Base-by-base conservation (phyloP, 2,113 vertebrate genomes). In the Coregonus clupeaformis region DNA sequence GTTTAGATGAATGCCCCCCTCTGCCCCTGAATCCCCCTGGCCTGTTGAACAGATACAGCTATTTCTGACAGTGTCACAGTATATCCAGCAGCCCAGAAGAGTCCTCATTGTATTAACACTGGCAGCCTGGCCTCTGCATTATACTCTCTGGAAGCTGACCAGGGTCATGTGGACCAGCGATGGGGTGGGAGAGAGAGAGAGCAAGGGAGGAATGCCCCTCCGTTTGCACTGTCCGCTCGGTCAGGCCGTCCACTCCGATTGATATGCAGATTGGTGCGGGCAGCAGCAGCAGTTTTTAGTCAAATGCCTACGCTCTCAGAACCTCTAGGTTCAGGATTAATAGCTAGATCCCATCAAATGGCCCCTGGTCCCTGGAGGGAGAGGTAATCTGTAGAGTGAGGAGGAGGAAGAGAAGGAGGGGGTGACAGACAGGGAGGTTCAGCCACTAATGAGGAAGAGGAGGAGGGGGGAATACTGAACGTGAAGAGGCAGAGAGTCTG, bases 91-190 rank as follows among this genome's bases (percentile, higher is more conserved):
- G 84, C 84, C 90, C 89, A 92, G 91, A 92, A 91, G 82, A 73
- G 72, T 92, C 89, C 63, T 75, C 85, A 90, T 91, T 91, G 92
- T 93, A 60, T 83, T 78, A 60, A 60, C n/a, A n/a, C 20, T 1
- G 1, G 2, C 13, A 60, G 13, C 20, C 62, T 71, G 72, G 77
- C 81, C 86, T 85, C 80, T 74, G 63, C 82, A 79, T 87, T 89
- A 78, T 84, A 49, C 76, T 68, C 84, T 87, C 80, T 90, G 78
- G 84, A 88, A 86, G 77, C 82, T 76, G 81, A 79, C 20, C 47
- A 16, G 69, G 81, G 81, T 89, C 81, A 78, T 76, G 52, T n/a
- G 45, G 60, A 71, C 22, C 25, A 64, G 76, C 63, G 64, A 32
- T 55, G 42, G 67, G 25, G 78, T 77, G 74, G 25, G 24, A 42